Base-by-base conservation (phyloP, 2,113 vertebrate species). In the Fregetta grallaria region DNA sequence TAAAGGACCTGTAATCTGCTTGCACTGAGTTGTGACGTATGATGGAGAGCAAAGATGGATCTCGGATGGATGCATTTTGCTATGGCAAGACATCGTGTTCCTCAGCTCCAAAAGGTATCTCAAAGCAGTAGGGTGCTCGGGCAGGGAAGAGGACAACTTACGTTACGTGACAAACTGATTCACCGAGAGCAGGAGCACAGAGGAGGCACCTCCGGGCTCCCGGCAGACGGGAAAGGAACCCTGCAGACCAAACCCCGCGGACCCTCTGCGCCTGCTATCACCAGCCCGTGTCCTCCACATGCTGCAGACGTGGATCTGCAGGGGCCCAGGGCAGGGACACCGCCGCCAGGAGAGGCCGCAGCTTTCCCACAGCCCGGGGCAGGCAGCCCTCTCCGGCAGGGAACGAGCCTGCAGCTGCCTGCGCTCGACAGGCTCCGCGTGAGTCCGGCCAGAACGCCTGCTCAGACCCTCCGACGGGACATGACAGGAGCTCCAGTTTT, bases 371-470 rank as follows among this genome's bases (percentile, higher is more conserved):
- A 23, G 22, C 4, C 40, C 40, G 2, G 2, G 49, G 17, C 8
- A 1, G 42, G 59, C 38, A 66, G 49, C 38, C 11, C 38, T 20
- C 29, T 7, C 4, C 3, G 23, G 63, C 19, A 36, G 20, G 23
- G 17, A 38, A 38, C 38, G 38, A 38, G 38, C 40, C n/a, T 13
- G 42, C 20, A 14, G 44, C 44, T 38, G 44, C 55, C 58, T 10
- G 19, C 3, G 2, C 44, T 15, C 45, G 4, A 15, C 13, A 21
- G 47, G n/a, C 4, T 3, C 26, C 3, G 1, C 3, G 9, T 3
- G 1, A 23, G 49, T 15, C 76, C 7, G 1, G 36, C 16, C 30
- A 10, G 30, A 49, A 27, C 6, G 2, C 8, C 18, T 2, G 3
- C 23, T 42, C 42, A 7, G 17, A 18, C 23, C 3, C 0, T 36